Evolutionary conservation across 2,113 vertebrate species (phyloP), one percentile per base, ranked within the genome.

Genomic region (Ammodytes dubius): DNA sequence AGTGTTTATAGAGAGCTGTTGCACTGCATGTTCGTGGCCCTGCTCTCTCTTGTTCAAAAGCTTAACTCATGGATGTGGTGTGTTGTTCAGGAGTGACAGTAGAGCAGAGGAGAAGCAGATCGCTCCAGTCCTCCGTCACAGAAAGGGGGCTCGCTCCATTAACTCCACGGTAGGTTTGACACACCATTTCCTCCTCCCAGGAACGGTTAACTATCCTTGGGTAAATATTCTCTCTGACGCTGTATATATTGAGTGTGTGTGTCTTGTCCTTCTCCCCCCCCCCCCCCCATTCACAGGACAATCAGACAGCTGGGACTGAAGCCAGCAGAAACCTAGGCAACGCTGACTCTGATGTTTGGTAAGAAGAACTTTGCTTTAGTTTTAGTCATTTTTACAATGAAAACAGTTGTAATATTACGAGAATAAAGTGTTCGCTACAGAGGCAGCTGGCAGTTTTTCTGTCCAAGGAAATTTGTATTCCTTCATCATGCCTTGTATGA

Each of bases 71-170:
- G 15, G 43, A 43, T 27, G 57, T 40, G 27, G 27, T 73, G 13
- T 66, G 53, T 75, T 70, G 27, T 47, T 74, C 78, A 92, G 91
- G 47, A 59, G 35, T 66, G 80, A 82, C 75, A 71, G 15, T 43
- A 19, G 39, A 59, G 45, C 53, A 43, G 65, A 60, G 52, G 1
- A 7, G 77, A 88, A 19, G 78, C 69, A 80, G 70, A 84, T 77
- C 52, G 56, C 84, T 49, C 73, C 82, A 50, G 71, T 84, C 15
- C 88, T 91, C 15, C 86, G 81, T 46, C 89, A 85, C 60, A 91
- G 90, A 54, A 88, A 87, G 72, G 69, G 73, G 6, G 14, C 42
- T 56, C 40, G 35, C 17, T 47, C 52, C 47, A 5, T 58, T 1
- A 65, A 87, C 35, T 19, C 74, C 54, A 63, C 1, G 87, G 92